A percentile compares a stretch with the other conserved stretches of the same genome.
phyloP scores from a whole-genome alignment of 2,113 vertebrate species.

The Pygoscelis antarcticus region DNA sequence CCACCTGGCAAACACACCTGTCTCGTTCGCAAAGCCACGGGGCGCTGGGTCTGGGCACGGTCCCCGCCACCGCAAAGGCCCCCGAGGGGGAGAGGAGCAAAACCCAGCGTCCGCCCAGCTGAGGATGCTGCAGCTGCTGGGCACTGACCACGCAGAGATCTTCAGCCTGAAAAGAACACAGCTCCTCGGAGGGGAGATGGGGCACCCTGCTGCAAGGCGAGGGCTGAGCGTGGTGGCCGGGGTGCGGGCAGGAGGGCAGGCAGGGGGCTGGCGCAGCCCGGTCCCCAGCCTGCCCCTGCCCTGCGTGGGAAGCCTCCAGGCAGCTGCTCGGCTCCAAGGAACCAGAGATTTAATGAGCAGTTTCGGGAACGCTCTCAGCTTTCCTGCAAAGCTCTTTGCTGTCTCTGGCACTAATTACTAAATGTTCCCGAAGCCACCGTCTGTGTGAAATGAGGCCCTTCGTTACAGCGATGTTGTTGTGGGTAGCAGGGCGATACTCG shows the following conservation, averaged over 20 bases:
- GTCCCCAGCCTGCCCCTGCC: background rate
- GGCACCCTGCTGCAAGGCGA: rapidly evolving
- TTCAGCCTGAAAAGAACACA: background rate
- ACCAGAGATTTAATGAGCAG: background rate
- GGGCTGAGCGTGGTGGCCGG: rapidly evolving
- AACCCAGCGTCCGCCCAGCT: background rate
- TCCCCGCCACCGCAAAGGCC: background rate
- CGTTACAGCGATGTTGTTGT: rapidly evolving
- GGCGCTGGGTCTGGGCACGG: rapidly evolving
- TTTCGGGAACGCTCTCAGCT: background rate
- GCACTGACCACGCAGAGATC: background rate
- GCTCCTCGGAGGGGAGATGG: rapidly evolving
- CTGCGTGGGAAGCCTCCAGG: rapidly evolving
- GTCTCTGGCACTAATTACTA: background rate
- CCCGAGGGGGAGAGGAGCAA: rapidly evolving
- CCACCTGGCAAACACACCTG: background rate
- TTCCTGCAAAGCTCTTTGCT: background rate
- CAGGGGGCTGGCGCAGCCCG: background rate
- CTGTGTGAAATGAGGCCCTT: background rate
- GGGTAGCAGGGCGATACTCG: background rate
- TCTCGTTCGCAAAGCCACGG: rapidly evolving
- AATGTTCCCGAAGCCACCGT: background rate
- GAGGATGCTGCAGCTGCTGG: background rate
- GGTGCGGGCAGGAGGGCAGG: background rate
- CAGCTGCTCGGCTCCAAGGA: background rate